Evolutionary conservation across 2,888 invertebrate genomes (phyloP).

Genomic region (Thymelicus acteon): DNA sequence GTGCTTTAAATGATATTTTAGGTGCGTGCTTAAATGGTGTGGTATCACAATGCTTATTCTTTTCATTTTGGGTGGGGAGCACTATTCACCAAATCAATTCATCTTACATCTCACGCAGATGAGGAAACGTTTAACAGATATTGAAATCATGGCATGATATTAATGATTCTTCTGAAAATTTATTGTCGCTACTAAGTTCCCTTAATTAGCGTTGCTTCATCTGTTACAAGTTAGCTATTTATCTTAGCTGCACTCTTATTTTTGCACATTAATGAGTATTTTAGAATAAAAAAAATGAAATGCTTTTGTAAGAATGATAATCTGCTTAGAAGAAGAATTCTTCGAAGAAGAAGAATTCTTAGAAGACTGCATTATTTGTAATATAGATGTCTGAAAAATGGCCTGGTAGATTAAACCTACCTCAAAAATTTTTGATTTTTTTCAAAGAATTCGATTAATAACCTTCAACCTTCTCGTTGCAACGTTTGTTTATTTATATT

Average conservation of each 20-base stretch:
- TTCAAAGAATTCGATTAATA: too few relatives aligned
- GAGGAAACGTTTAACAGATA: constrained; percentile 1
- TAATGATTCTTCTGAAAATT: too few relatives aligned
- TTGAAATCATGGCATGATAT: background rate
- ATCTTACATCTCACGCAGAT: constrained; percentile 17
- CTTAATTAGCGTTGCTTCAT: constrained; percentile 3
- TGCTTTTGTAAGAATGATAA: background rate
- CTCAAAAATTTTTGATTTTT: too few relatives aligned
- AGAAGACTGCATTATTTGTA: background rate
- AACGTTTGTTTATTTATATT: too few relatives aligned
- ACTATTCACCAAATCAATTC: constrained; percentile 21
- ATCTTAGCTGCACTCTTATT: constrained; percentile 5
- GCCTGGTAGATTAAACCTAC: too few relatives aligned
- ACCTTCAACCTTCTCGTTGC: too few relatives aligned
- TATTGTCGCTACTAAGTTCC: background rate
- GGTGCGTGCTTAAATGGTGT: constrained; percentile 53
- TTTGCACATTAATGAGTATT: background rate
- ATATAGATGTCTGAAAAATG: background rate
- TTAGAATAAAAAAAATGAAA: too few relatives aligned
- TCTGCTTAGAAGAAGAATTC: too few relatives aligned
- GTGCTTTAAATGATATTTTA: constrained; percentile 31
- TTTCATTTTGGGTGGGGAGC: constrained; percentile 19
- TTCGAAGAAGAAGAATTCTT: too few relatives aligned
- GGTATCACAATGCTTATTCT: constrained; percentile 45
- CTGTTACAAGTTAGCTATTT: background rate